Evolutionary conservation across 2,113 vertebrate genomes (phyloP), one percentile per base, ranked within the genome.

Genomic region (Silurus asotus): DNA sequence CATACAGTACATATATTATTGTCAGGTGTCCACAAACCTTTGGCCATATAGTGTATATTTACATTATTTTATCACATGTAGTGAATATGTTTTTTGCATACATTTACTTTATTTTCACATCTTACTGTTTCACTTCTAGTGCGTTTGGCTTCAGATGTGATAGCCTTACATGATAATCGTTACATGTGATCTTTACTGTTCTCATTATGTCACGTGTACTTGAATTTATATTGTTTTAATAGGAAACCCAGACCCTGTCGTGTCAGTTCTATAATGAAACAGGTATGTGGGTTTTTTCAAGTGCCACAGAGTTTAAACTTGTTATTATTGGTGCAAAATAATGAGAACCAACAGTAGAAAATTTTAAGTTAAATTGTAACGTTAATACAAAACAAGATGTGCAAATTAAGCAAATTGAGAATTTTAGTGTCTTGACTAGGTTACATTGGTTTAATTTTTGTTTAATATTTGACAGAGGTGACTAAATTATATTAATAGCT

Each of bases 231-330:
- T 81, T 75, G 0, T 74, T 81, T 61, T 49, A 7, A 51, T 59
- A 86, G 87, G 10, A 6, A 84, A 70, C 72, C 19, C 11, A 49
- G 14, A 37, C 0, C 3, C 4, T 82, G 4, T 81, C 81, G n/a
- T 90, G 89, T 74, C 69, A 84, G 59, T 89, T 84, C 83, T 90
- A 74, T 56, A 28, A 90, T 86, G 75, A 83, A 78, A 58, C 13
- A 28, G 88, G 89, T 89, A 87, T 84, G 76, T 78, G 28, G 23
- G 49, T 15, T 55, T 76, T 76, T 11, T 55, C 45, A 14, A 13
- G 5, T 76, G 17, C 8, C 49, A 1, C 51, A 76, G n/a, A 53
- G 10, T 76, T 55, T 55, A 20, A 74, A 10, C 6, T 51, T 75
- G 72, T 51, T 75, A 55, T 28, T 55, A 51, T 5, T 25, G 23